Evolutionary conservation across 2,113 vertebrate species (phyloP).

Genomic region (Mystacornis crossleyi): DNA sequence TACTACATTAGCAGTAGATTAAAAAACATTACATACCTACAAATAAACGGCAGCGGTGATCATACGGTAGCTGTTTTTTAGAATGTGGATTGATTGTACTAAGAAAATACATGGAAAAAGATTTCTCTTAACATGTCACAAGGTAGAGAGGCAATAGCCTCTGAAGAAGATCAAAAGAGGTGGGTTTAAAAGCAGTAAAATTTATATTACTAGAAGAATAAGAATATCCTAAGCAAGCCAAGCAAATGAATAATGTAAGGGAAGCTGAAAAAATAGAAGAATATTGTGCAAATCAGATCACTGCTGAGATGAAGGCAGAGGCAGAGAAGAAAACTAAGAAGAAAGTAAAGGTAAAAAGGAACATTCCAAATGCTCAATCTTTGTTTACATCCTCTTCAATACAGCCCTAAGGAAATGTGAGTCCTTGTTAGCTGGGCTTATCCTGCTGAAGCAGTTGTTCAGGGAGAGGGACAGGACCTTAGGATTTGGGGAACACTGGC

Average conservation of each 20-base stretch:
- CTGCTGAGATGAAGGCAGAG: conserved; percentile 91
- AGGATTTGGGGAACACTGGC: neutral
- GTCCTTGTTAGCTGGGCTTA: neutral
- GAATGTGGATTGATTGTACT: neutral
- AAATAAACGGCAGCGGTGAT: neutral
- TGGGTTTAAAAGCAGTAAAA: neutral
- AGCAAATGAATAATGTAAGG: neutral
- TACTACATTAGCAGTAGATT: neutral
- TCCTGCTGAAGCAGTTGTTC: neutral
- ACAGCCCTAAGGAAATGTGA: neutral
- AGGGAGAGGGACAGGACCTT: neutral
- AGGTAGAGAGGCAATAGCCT: neutral
- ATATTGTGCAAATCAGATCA: conserved; percentile 73
- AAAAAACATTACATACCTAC: neutral
- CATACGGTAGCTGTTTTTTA: neutral
- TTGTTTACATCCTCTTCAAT: neutral
- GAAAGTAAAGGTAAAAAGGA: conserved; percentile 82
- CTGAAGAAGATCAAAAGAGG: neutral
- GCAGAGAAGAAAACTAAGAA: conserved; percentile 86
- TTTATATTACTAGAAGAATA: neutral
- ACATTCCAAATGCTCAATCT: neutral
- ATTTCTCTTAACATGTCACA: neutral
- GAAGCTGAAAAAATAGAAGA: neutral
- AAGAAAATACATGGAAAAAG: neutral
- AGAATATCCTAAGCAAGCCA: neutral